Base-by-base conservation (phyloP, 2,113 vertebrate species). In the Thermophis baileyi region DNA sequence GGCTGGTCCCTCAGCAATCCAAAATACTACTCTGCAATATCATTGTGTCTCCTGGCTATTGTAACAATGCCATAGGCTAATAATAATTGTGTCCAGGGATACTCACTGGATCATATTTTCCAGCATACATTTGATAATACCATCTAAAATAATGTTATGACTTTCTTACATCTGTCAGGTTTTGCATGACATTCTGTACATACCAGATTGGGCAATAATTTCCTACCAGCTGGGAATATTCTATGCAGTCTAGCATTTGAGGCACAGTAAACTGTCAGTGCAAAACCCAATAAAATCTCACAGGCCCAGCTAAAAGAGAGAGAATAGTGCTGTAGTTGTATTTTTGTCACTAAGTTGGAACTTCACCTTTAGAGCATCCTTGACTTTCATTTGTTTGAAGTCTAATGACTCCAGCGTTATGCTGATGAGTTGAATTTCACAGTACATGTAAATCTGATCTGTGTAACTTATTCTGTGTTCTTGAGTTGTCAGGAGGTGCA, bases 391-490 rank as follows among this genome's bases (percentile, higher is more conserved):
- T 89, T 91, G 44, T 93, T 54, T 93, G 54, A 27, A 93, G 87
- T 89, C 46, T 85, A 93, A 89, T 89, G 91, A 93, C 69, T 91
- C 51, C 60, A 89, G 87, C 63, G 9, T 85, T 89, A 60, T 93
- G 93, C 87, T 93, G 93, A 85, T 93, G 90, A 93, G 69, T 6
- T 89, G 87, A 91, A 93, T 93, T 93, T 93, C 88, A 93, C 92
- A 93, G 88, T 90, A 93, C 88, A 93, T 90, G 92, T 93, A 90
- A 93, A 93, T 90, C 87, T 93, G 90, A 93, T 51, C 87, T 89
- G 51, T 87, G 87, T 93, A 87, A 85, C 69, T 89, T 87, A 74
- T 25, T n/a, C 24, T 91, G 50, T 89, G 93, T 89, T 89, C 60
- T 85, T 93, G 90, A 69, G 87, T 51, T 85, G 90, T 63, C 60